Percentiles rank a stretch among this genome's conserved stretches.
These are phyloP conservation scores for Druon quercuslanigerum DNA, from an alignment of 1,140 invertebrate species.

Conservation along the genomic window DNA sequence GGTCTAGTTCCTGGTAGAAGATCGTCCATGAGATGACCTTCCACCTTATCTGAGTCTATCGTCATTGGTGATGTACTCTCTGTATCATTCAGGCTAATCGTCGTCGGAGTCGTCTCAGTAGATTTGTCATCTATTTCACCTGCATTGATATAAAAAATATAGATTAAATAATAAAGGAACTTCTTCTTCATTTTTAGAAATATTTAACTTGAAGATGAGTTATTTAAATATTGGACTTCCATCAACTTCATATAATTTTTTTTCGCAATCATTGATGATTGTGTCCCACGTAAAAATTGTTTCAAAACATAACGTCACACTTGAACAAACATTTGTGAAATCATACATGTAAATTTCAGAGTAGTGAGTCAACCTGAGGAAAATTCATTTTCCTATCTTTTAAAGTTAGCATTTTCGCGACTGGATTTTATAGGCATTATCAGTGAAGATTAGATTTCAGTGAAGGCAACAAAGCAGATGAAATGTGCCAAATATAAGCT, in stretches of 20 bases:
- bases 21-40: constrained; percentile 64
- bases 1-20: constrained; percentile 59
- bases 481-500: no score
- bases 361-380: background rate
- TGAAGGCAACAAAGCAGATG: no score
- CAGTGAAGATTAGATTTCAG: no score
- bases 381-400: background rate
- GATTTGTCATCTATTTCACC: constrained; percentile 54
- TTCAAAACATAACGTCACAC: background rate
- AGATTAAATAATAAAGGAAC: constrained; percentile 35
- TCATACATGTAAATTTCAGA: background rate
- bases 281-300: background rate
- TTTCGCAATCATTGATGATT: background rate
- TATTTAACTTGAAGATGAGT: no score
- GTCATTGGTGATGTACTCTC: constrained; percentile 41
- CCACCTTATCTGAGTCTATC: constrained; percentile 43
- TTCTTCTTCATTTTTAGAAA: background rate
- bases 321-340: background rate
- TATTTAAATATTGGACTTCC: no score
- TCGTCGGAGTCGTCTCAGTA: constrained; percentile 32
- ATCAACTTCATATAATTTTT: background rate
- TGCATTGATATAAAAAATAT: constrained; percentile 43
- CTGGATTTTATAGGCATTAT: no score
- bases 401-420: background rate
- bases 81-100: constrained; percentile 34